Base-by-base conservation (phyloP, 2,113 vertebrate species). In the Microcebus griseorufus region DNA sequence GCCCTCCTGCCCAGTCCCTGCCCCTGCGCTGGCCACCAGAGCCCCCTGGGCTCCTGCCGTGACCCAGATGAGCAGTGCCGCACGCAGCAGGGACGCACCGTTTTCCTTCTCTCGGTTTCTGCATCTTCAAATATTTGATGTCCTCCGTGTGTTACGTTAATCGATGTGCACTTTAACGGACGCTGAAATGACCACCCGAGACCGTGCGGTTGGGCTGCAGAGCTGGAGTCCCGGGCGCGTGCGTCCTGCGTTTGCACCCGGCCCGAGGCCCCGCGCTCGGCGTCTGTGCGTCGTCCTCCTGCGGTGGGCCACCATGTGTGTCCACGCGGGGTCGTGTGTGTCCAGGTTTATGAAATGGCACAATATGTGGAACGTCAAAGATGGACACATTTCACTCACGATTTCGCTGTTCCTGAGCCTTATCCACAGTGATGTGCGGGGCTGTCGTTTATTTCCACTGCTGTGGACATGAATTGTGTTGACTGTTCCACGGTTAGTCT, bases 41-140 rank as follows among this genome's bases (percentile, higher is more conserved):
- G 42, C n/a, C 32, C 32, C 27, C 25, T 39, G 60, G 60, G 48
- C 5, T 34, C 45, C 34, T 7, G 3, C 1, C 5, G n/a, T 62
- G 45, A 37, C 42, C 37, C 48, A 27, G 45, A 37, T 27, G 65
- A 58, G 7, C 39, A 62, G 62, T 22, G 17, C 34, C 29, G 16
- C 39, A 0, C 34, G 45, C 16, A 27, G 39, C 20, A 32, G 27
- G 34, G 34, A 39, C 39, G n/a, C 27, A 2, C 14, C 1, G 0
- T 14, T 11, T 37, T n/a, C 32, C 45, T 22, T 10, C 22, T 69
- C 69, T 69, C 0, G 16, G 14, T 37, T 48, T 53, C 34, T 20
- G 0, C 32, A 4, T 72, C 22, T 53, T 58, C 55, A 29, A 29
- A 12, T 42, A 29, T 42, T 67, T 48, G 39, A 29, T 39, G 32